A percentile compares a stretch with the other conserved stretches of the same genome.
phyloP scores from a whole-genome alignment of 2,888 invertebrate genomes.

The Crematogaster levior region DNA sequence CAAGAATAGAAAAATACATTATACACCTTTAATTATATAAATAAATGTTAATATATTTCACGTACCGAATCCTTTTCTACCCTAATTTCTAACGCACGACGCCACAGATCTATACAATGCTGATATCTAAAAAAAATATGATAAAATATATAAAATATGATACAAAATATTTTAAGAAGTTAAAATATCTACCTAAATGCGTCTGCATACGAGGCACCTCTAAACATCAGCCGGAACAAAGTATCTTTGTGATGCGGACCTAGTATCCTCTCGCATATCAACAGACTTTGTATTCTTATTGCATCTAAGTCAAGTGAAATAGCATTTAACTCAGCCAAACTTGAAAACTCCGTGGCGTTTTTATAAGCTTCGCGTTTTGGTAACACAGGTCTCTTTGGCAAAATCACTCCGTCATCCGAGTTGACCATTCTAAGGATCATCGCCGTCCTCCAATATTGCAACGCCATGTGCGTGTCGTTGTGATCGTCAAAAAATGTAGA shows the following conservation, averaged over 20 bases:
- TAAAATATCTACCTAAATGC: slow-evolving; percentile 86
- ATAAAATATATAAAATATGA: not conserved
- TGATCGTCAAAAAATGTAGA: slow-evolving; percentile 96
- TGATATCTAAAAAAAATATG: slow-evolving; percentile 87
- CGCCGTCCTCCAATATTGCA: slow-evolving; percentile 93
- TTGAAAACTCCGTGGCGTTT: slow-evolving; percentile 91
- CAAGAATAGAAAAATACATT: not conserved
- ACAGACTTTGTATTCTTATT: slow-evolving; percentile 94
- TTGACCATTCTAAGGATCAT: slow-evolving; percentile 87
- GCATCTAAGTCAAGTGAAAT: slow-evolving; percentile 93
- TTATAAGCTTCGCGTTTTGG: slow-evolving; percentile 89
- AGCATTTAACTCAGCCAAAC: slow-evolving; percentile 90
- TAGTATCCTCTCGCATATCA: slow-evolving; percentile 95
- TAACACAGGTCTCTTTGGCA: slow-evolving; percentile 87
- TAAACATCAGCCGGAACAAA: slow-evolving; percentile 91
- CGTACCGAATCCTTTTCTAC: slow-evolving; percentile 92
- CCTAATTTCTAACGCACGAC: slow-evolving; percentile 92
- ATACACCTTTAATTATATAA: not conserved
- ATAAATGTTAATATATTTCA: slow-evolving; percentile 28
- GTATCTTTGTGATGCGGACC: slow-evolving; percentile 95
- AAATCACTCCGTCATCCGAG: slow-evolving; percentile 75
- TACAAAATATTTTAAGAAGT: not conserved
- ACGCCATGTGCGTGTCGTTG: slow-evolving; percentile 90
- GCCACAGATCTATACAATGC: slow-evolving; percentile 95
- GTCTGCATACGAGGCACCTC: slow-evolving; percentile 91